Evolutionary conservation across 2,797 vertebrate species (phyloP).

Genomic region (Aselliscus stoliczkanus): DNA sequence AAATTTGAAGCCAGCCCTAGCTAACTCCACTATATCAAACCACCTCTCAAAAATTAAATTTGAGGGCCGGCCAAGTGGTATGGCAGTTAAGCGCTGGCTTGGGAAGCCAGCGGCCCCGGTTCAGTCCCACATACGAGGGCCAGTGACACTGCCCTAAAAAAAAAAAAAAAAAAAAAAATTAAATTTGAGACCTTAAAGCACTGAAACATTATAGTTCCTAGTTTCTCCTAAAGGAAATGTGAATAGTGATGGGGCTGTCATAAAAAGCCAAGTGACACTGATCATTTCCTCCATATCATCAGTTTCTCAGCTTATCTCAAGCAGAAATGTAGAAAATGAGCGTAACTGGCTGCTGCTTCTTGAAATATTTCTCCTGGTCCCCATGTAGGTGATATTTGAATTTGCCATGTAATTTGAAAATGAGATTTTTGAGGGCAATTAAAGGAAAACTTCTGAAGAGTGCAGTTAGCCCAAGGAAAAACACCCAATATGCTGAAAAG

Average conservation of each 20-base stretch:
- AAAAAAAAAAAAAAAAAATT: too few species aligned
- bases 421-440: conserved; percentile 45
- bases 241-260: background rate
- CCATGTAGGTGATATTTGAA: conserved; percentile 34
- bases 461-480: background rate
- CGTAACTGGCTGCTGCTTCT: background rate
- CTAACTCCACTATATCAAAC: background rate
- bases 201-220: background rate
- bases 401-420: conserved; percentile 54
- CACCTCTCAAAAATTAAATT: background rate
- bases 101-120: too few species aligned
- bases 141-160: too few species aligned
- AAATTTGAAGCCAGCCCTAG: background rate
- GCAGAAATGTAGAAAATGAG: conserved; percentile 25
- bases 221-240: background rate
- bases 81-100: too few species aligned
- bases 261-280: background rate
- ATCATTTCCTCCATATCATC: background rate
- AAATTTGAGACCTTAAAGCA: background rate
- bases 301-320: background rate
- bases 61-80: too few species aligned
- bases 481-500: conserved; percentile 17
- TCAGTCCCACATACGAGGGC: too few species aligned
- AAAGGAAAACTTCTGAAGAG: conserved; percentile 51
- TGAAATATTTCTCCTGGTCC: conserved; percentile 21